A percentile compares a stretch with the other conserved stretches of the same genome.
Evolutionary conservation across 2,888 invertebrate genomes (phyloP).

Genomic region (Oligia latruncula): DNA sequence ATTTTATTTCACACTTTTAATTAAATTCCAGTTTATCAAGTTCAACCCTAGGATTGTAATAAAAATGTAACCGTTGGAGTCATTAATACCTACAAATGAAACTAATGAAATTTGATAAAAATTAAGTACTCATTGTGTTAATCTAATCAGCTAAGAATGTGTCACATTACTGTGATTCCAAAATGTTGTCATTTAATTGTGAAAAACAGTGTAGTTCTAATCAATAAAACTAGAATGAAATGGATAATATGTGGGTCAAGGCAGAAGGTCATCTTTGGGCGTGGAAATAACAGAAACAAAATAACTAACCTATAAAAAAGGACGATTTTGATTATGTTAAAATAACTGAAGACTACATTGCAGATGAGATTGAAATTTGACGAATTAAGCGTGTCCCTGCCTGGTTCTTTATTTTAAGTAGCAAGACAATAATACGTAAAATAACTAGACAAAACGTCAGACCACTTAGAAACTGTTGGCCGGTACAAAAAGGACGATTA

Average conservation of each 20-base stretch:
- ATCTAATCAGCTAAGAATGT: constrained; percentile 3
- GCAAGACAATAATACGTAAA: neutral
- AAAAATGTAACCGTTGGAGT: neutral
- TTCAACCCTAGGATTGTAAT: neutral
- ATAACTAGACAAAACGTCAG: neutral
- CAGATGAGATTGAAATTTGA: constrained; percentile 3
- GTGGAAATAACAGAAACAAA: neutral
- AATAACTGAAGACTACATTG: neutral
- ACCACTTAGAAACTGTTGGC: neutral
- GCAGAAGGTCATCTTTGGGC: constrained; percentile 15
- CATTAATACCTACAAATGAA: neutral
- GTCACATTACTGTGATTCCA: neutral
- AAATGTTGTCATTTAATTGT: neutral
- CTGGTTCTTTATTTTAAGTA: neutral
- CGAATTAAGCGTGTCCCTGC: neutral
- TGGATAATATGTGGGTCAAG: constrained; percentile 13
- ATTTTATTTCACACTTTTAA: neutral
- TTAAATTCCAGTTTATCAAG: neutral
- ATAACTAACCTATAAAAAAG: constrained; percentile 13
- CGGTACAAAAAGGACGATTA: neutral
- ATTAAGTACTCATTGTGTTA: neutral
- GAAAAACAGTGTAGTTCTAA: neutral
- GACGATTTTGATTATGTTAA: neutral
- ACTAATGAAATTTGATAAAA: constrained; percentile 1
- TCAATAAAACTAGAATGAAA: neutral